Conservation (phyloP, 92 coral and sea anemone species). For the Montipora capitata region DNA sequence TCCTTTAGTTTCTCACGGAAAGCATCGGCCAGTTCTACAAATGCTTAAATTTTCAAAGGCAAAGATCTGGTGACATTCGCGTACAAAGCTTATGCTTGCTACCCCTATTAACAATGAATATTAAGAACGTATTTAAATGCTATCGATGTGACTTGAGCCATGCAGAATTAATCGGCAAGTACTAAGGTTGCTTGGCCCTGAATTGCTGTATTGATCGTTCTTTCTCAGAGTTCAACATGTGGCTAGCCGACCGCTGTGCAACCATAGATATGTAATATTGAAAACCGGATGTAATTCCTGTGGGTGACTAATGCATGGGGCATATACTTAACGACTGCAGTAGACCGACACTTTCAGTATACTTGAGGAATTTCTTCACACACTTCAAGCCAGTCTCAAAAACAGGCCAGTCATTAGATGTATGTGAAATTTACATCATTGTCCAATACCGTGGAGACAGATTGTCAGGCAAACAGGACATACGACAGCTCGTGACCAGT, state of each 20-base stretch:
- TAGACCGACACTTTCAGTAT: no score
- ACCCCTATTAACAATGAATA: background rate
- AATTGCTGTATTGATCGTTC: background rate
- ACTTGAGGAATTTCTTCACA: background rate
- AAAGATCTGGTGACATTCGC: no score
- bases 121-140: background rate
- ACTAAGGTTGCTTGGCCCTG: background rate
- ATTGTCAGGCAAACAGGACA: no score
- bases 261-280: background rate
- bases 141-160: background rate
- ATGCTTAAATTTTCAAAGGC: no score
- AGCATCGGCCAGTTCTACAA: no score
- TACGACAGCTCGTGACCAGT: no score
- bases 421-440: no score
- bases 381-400: no score
- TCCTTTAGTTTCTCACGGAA: no score
- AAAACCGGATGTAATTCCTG: constrained; percentile 8
- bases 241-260: background rate
- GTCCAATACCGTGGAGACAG: no score
- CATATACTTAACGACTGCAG: background rate
- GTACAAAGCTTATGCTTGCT: no score
- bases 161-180: background rate
- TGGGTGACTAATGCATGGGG: constrained; percentile 1
- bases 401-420: no score
- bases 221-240: background rate